Evolutionary conservation across 2,888 invertebrate species (phyloP).

Genomic region (Andrena trimmerana): DNA sequence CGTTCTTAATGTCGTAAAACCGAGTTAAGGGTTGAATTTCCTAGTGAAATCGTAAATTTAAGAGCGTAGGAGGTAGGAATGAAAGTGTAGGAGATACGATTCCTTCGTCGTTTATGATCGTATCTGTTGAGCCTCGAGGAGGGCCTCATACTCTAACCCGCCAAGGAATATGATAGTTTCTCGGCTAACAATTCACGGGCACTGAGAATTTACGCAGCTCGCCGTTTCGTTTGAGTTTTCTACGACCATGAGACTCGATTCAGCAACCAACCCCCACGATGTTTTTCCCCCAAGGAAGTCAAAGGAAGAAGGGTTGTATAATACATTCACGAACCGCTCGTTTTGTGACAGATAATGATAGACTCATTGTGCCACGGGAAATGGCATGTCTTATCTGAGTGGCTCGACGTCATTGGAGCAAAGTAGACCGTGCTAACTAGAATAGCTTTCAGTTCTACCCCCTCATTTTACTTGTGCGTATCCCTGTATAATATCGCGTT

Average conservation of each 20-base stretch:
- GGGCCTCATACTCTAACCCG: conserved; percentile 22
- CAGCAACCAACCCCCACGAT: conserved; percentile 15
- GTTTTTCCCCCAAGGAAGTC: not conserved
- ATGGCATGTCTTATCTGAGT: conserved; percentile 74
- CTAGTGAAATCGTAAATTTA: not conserved
- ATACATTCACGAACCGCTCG: conserved; percentile 48
- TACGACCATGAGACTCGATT: conserved; percentile 18
- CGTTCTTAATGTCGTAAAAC: too few species aligned
- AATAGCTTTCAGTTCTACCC: conserved; percentile 9
- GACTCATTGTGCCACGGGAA: conserved; percentile 71
- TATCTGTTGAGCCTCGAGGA: not conserved
- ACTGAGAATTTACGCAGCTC: conserved; percentile 22
- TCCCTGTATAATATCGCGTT: not conserved
- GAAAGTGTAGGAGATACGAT: not conserved
- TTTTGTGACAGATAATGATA: conserved; percentile 69
- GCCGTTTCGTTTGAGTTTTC: conserved; percentile 40
- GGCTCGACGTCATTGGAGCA: conserved; percentile 52
- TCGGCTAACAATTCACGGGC: conserved; percentile 20
- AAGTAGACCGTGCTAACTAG: conserved; percentile 42
- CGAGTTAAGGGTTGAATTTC: not conserved
- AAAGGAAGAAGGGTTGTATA: conserved; percentile 18
- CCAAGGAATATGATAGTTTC: conserved; percentile 13
- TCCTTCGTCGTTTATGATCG: conserved; percentile 14
- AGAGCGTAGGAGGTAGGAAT: not conserved
- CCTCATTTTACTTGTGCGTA: conserved; percentile 8